Percentiles rank a stretch among this genome's conserved stretches.
phyloP scores from a whole-genome alignment of 35 echinoderm and acorn worm species.

The Stichopus chloronotus region DNA sequence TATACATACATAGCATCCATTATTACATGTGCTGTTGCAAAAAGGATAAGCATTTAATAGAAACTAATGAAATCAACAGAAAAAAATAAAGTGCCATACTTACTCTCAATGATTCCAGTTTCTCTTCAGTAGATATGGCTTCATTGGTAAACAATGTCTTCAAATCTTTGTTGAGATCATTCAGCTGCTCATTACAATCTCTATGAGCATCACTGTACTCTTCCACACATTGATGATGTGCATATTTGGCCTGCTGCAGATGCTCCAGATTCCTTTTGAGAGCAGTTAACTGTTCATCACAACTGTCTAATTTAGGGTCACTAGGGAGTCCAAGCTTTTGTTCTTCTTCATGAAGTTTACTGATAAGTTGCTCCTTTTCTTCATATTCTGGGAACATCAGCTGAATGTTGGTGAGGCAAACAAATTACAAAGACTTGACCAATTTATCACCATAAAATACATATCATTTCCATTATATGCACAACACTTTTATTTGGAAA shows the following conservation, averaged over 20 bases:
- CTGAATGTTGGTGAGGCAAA: background rate
- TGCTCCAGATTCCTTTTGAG: background rate
- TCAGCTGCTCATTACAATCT: background rate
- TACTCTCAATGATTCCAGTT: background rate
- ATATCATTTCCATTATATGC: too few species aligned
- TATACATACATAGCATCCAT: background rate
- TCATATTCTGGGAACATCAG: background rate
- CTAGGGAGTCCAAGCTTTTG: background rate
- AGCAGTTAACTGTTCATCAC: slow-evolving; percentile 1
- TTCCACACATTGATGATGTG: slow-evolving; percentile 1
- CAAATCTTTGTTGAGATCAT: background rate
- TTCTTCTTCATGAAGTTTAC: slow-evolving; percentile 21
- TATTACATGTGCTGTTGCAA: background rate
- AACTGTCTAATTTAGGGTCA: slow-evolving; percentile 7
- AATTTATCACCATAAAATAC: too few species aligned
- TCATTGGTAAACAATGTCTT: background rate
- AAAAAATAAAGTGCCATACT: background rate
- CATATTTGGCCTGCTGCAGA: background rate
- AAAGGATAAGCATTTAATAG: background rate
- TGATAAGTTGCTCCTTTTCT: background rate
- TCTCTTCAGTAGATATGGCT: background rate
- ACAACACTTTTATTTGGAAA: too few species aligned
- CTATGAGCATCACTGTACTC: background rate
- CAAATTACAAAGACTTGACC: too few species aligned
- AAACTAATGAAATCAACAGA: background rate